Base-by-base conservation (phyloP, 2,888 invertebrate genomes). In the Lasius fuliginosus region DNA sequence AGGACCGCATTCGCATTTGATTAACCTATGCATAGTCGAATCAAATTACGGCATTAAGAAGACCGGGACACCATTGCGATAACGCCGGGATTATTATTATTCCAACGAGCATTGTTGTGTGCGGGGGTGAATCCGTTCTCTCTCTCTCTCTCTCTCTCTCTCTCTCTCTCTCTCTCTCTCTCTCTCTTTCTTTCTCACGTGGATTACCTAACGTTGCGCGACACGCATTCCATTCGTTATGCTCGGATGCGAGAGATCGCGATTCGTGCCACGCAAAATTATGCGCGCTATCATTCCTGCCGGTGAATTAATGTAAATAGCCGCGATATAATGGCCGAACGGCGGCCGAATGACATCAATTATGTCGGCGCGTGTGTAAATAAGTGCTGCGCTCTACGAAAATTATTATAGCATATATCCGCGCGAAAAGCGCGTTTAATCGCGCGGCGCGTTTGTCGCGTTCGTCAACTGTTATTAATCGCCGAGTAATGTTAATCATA, bases 251-350 rank as follows among this genome's bases (percentile, higher is more conserved):
- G 69, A 73, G 33, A 60, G 75, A 81, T 81, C 60, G 79, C 79
- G 79, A 81, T 74, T 81, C 60, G 46, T 60, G 73, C 46, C 12
- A 36, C 27, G 12, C 74, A 60, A 81, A 81, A 81, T 81, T 81
- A 81, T 81, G 79, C 79, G 75, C 79, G 79, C 79, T 81, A 81
- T 81, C 79, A 81, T 81, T 81, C 46, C 74, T 73, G 46, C 36
- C 79, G 60, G 73, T 79, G 79, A 73, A 81, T 81, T 81, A 81
- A 81, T 81, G 79, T 81, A 81, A 81, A 81, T 60, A 81, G 74
- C 60, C 60, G 60, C 79, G 74, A 81, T 81, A 62, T 81, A 81
- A 81, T 81, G 79, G 74, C 46, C 33, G 60, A 73, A 81, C 74
- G 79, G 79, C 27, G 46, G 74, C 74, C 79, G 79, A 81, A 81